These are phyloP conservation scores for Andrena trimmerana DNA, from an alignment of 2,888 invertebrate species.

Conservation along the genomic window DNA sequence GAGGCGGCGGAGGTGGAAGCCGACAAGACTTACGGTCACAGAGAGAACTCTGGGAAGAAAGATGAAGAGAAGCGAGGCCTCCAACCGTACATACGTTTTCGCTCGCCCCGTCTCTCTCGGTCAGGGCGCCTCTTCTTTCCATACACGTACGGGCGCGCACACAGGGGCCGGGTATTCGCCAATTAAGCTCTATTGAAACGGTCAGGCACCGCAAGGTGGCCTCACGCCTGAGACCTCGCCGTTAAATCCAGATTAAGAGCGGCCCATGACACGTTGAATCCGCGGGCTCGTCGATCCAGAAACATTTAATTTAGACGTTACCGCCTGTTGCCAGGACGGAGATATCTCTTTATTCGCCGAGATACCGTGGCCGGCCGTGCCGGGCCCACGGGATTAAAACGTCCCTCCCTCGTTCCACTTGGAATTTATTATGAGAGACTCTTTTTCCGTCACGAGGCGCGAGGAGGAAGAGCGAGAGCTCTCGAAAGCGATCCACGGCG, in stretches of 20 bases:
- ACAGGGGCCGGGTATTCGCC: conserved; percentile 73
- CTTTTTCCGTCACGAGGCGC: conserved; percentile 3
- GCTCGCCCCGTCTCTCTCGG: conserved; percentile 28
- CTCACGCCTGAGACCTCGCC: conserved; percentile 71
- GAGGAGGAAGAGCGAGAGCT: neutral
- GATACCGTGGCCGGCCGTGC: conserved; percentile 33
- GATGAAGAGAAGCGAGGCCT: conserved; percentile 56
- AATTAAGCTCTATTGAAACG: conserved; percentile 79
- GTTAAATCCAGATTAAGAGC: conserved; percentile 81
- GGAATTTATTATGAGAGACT: conserved; percentile 52
- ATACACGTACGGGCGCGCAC: conserved; percentile 54
- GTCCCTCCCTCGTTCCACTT: conserved; percentile 27
- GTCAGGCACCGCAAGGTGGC: conserved; percentile 70
- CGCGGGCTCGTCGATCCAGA: conserved; percentile 79
- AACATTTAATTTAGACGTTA: conserved; percentile 82
- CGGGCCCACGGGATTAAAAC: conserved; percentile 63
- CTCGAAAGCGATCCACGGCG: neutral
- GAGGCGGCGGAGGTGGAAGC: conserved; percentile 44
- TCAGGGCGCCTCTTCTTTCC: conserved; percentile 32
- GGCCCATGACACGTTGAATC: conserved; percentile 76
- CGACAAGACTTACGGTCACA: conserved; percentile 34
- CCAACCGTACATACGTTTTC: conserved; percentile 47
- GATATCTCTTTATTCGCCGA: conserved; percentile 74
- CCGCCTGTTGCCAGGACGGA: conserved; percentile 73
- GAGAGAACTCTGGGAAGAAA: conserved; percentile 10